Evolutionary conservation across 2,113 vertebrate genomes (phyloP).

Genomic region (Ameiurus melas): DNA sequence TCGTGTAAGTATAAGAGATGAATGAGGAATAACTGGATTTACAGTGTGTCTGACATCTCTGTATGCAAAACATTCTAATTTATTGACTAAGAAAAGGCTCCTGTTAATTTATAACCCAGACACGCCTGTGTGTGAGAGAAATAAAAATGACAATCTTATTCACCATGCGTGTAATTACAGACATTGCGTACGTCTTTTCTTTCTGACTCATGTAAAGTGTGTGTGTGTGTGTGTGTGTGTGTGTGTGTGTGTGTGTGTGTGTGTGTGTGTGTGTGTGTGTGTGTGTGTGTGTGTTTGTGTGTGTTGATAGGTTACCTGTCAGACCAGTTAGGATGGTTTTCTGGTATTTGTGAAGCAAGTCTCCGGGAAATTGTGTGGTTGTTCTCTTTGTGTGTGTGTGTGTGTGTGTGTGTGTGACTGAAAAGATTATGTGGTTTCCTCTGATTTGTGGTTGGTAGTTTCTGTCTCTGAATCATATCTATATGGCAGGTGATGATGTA

Average conservation of each 20-base stretch:
- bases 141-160: not conserved
- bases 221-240: slow-evolving; percentile 4
- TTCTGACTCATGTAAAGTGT: not conserved
- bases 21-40: not conserved
- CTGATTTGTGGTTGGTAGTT: not conserved
- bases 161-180: not conserved
- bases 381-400: not conserved
- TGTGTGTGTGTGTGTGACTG: not conserved
- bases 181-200: not conserved
- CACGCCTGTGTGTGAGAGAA: not conserved
- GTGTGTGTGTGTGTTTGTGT: no score
- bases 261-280: no score
- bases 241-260: not conserved
- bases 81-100: not conserved
- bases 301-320: not conserved
- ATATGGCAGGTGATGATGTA: not conserved
- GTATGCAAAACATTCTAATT: not conserved
- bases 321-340: slow-evolving; percentile 4
- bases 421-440: not conserved
- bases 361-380: not conserved
- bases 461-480: not conserved
- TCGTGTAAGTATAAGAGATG: no score
- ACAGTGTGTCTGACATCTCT: not conserved
- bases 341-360: not conserved
- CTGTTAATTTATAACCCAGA: not conserved